A percentile compares a stretch with the other conserved stretches of the same genome.
Evolutionary conservation across 2,888 invertebrate genomes (phyloP).

Genomic region (Melangyna quadrimaculata): DNA sequence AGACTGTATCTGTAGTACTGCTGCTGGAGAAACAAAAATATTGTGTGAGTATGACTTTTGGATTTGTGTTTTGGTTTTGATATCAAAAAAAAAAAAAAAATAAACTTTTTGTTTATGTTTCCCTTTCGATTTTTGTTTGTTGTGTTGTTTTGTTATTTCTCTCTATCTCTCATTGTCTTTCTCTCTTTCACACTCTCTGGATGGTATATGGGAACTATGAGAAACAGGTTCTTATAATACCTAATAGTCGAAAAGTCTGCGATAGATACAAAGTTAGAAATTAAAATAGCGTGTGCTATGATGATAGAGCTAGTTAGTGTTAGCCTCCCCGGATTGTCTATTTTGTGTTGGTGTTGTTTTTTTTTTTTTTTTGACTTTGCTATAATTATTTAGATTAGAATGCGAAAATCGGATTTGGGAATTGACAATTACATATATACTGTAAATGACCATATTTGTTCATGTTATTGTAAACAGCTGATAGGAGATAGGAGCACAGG

Average conservation of each 20-base stretch:
- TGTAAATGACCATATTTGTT: conserved; percentile 54
- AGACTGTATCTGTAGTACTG: not conserved
- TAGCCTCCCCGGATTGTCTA: conserved; percentile 38
- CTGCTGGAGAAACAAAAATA: conserved; percentile 34
- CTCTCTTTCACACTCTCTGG: not conserved
- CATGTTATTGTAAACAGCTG: conserved; percentile 56
- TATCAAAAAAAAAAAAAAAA: conserved; percentile 16
- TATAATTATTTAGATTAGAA: conserved; percentile 22
- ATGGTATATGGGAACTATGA: too few species aligned
- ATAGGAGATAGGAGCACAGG: conserved; percentile 20
- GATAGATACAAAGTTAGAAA: conserved; percentile 49
- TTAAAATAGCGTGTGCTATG: conserved; percentile 17
- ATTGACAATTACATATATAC: conserved; percentile 1
- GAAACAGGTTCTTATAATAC: conserved; percentile 62
- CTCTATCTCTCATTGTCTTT: not conserved
- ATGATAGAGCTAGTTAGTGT: not conserved
- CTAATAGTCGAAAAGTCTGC: conserved; percentile 63
- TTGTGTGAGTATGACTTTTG: conserved; percentile 55
- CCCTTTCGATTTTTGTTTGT: conserved; percentile 1
- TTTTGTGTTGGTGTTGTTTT: too few species aligned
- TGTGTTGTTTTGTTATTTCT: conserved; percentile 13
- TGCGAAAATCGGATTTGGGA: conserved; percentile 19
- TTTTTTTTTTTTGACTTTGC: not conserved
- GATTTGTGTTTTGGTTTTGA: conserved; percentile 34
- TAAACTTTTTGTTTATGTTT: conserved; percentile 63